A percentile compares a stretch with the other conserved stretches of the same genome.
Conservation (phyloP, 2,797 vertebrate species). For the Etheostoma perlongum region DNA sequence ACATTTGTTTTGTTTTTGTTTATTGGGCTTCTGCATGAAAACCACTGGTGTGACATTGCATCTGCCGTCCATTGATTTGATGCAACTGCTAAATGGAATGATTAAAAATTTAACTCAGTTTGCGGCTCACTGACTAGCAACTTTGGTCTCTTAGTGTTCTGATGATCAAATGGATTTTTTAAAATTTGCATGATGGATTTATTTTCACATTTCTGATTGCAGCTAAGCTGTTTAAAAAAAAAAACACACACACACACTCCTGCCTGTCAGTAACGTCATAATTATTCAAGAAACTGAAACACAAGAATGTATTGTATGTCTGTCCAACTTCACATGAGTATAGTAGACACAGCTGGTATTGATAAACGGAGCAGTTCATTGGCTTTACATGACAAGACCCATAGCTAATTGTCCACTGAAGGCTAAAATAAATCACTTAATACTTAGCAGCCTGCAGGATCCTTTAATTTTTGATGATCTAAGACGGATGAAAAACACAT, state of each 20-base stretch:
- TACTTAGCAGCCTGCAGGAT: constrained; percentile 22
- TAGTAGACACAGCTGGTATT: constrained; percentile 31
- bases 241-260: neutral
- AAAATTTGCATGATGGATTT: constrained; percentile 52
- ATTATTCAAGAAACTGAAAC: constrained; percentile 21
- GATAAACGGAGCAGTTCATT: constrained; percentile 51
- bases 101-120: constrained; percentile 32
- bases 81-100: constrained; percentile 37
- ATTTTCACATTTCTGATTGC: constrained; percentile 43
- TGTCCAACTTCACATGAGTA: constrained; percentile 24
- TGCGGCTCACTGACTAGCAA: constrained; percentile 18
- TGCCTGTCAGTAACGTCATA: constrained; percentile 40
- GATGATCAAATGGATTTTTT: constrained; percentile 46
- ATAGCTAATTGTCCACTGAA: constrained; percentile 50
- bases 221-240: constrained; percentile 33
- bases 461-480: constrained; percentile 29
- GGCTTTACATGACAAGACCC: constrained; percentile 44
- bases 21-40: constrained; percentile 1
- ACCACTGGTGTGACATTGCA: constrained; percentile 12
- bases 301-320: neutral
- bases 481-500: neutral
- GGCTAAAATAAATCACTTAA: constrained; percentile 47
- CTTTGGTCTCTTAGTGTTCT: constrained; percentile 26
- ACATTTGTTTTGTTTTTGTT: constrained; percentile 8
- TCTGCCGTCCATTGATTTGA: constrained; percentile 43